phyloP scores from a whole-genome alignment of 1,140 invertebrate species.

The Halesus radiatus region DNA sequence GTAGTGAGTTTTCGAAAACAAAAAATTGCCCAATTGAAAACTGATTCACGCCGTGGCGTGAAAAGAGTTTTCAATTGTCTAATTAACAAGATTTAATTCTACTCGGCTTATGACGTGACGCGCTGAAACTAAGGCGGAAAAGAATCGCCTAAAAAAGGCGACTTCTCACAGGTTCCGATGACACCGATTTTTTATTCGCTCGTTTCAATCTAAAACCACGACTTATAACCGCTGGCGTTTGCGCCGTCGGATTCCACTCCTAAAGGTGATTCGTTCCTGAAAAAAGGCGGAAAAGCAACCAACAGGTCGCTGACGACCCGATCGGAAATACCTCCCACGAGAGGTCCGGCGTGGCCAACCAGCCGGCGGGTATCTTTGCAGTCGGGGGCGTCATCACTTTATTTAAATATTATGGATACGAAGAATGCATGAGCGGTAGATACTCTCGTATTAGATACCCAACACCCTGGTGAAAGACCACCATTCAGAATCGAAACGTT shows the following conservation, averaged over 20 bases:
- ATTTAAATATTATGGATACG: too few relatives aligned
- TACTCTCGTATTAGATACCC: too few relatives aligned
- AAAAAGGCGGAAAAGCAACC: constrained; percentile 15
- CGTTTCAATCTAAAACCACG: constrained; percentile 37
- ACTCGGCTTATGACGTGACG: neutral
- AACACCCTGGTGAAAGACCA: too few relatives aligned
- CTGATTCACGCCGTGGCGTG: neutral
- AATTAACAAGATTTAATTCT: constrained; percentile 4
- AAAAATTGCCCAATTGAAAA: neutral
- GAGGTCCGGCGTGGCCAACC: neutral
- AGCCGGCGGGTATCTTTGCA: too few relatives aligned
- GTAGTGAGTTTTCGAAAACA: too few relatives aligned
- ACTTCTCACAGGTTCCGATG: constrained; percentile 37
- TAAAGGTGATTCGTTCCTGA: constrained; percentile 27
- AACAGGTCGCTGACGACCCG: constrained; percentile 2
- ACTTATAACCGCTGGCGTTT: constrained; percentile 32
- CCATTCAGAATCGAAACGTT: too few relatives aligned
- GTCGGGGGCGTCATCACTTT: too few relatives aligned
- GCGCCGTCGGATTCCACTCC: constrained; percentile 3
- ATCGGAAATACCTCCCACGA: constrained; percentile 26
- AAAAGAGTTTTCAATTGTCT: too few relatives aligned
- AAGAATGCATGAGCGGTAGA: too few relatives aligned
- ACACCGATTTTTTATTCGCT: constrained; percentile 14
- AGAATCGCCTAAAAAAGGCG: neutral
- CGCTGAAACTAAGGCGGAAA: neutral